These are phyloP conservation scores for Apis florea DNA, from an alignment of 1,140 invertebrate genomes.

Conservation along the genomic window DNA sequence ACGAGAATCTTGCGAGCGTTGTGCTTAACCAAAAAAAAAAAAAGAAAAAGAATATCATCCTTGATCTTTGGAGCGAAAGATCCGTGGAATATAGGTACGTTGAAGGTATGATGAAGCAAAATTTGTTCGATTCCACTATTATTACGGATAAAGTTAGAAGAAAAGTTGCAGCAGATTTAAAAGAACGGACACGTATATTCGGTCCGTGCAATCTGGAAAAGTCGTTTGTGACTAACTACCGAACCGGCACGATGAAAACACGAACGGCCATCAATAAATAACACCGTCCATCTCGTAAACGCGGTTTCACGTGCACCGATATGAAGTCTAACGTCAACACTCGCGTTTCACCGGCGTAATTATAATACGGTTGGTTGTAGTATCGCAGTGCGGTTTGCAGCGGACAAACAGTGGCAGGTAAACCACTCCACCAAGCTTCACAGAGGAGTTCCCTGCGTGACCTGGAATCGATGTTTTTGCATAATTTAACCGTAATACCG, in stretches of 20 bases:
- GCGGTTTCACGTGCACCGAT: neutral
- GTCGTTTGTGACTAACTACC: neutral
- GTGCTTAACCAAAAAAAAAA: no score
- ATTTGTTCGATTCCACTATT: no score
- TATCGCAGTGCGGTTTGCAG: slow-evolving; percentile 7
- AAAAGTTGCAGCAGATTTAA: neutral
- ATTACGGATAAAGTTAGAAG: no score
- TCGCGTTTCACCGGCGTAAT: slow-evolving; percentile 22
- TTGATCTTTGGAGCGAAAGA: neutral
- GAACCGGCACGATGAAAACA: neutral
- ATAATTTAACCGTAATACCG: slow-evolving; percentile 60
- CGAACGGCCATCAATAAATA: neutral
- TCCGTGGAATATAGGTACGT: neutral
- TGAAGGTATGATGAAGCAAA: neutral
- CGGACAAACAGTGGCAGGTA: slow-evolving; percentile 23
- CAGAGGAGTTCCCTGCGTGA: slow-evolving; percentile 25
- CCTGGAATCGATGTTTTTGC: slow-evolving; percentile 66
- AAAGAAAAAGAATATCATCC: no score
- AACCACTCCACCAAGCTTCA: neutral
- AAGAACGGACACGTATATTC: no score
- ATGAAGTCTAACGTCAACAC: slow-evolving; percentile 15
- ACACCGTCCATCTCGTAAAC: slow-evolving; percentile 15
- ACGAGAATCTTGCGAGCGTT: no score
- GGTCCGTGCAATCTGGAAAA: neutral
- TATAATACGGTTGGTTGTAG: slow-evolving; percentile 21